Conservation (phyloP, 2,113 vertebrate genomes). For the Elephantulus edwardii region DNA sequence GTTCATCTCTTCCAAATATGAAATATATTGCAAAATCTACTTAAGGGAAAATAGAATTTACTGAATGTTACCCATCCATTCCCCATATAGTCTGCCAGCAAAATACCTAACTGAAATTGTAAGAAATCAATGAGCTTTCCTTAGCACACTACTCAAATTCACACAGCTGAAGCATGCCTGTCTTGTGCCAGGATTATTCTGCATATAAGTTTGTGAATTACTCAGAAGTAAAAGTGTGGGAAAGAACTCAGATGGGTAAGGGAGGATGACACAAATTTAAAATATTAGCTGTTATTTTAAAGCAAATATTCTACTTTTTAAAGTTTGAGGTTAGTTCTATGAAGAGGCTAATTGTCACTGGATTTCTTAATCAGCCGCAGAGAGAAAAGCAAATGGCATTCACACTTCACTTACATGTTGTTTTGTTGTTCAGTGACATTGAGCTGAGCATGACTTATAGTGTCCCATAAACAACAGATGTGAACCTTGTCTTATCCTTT, state of each 20-base stretch:
- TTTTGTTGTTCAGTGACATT: too few relatives aligned
- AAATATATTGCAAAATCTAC: not conserved
- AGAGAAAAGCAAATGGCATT: not conserved
- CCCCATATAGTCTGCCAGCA: not conserved
- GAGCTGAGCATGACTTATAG: too few relatives aligned
- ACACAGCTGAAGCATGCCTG: not conserved
- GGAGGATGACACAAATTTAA: not conserved
- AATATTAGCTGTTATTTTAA: not conserved
- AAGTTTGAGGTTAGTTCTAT: not conserved
- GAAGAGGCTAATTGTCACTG: not conserved
- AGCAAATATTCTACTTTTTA: not conserved
- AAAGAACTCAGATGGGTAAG: not conserved
- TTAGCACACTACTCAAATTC: not conserved
- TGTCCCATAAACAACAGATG: too few relatives aligned
- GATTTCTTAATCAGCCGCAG: not conserved
- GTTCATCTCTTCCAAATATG: not conserved
- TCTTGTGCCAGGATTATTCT: not conserved
- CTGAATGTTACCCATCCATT: not conserved
- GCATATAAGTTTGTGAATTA: not conserved
- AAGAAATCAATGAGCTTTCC: not conserved
- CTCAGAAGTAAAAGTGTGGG: not conserved
- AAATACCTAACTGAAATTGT: not conserved
- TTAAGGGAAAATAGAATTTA: slow-evolving; percentile 1
- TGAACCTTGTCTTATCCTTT: too few relatives aligned
- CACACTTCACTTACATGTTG: not conserved